A percentile compares a stretch with the other conserved stretches of the same genome.
These are phyloP conservation scores for Zaprionus lachaisei DNA, from an alignment of 1,140 invertebrate species.

Conservation along the genomic window DNA sequence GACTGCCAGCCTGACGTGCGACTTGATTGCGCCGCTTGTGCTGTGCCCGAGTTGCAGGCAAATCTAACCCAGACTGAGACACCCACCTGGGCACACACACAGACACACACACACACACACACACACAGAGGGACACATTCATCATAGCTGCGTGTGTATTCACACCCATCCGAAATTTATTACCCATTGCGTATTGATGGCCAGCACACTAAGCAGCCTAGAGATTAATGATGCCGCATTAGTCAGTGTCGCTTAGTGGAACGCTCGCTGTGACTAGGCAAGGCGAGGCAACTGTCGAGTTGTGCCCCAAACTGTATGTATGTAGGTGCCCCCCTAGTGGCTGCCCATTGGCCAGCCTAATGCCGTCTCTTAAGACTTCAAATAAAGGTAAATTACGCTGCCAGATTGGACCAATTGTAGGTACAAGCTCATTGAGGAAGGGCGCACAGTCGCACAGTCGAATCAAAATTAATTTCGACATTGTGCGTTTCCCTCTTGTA, in stretches of 20 bases:
- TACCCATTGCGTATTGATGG: slow-evolving; percentile 72
- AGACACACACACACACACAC: slow-evolving; percentile 28
- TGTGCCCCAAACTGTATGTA: too few relatives aligned
- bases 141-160: slow-evolving; percentile 40
- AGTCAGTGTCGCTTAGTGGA: slow-evolving; percentile 77
- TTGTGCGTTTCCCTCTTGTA: slow-evolving; percentile 58
- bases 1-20: slow-evolving; percentile 50
- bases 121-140: slow-evolving; percentile 38
- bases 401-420: slow-evolving; percentile 58
- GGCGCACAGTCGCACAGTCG: slow-evolving; percentile 18
- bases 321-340: slow-evolving; percentile 1
- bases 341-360: slow-evolving; percentile 21
- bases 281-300: not conserved
- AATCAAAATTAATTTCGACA: slow-evolving; percentile 79
- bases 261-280: slow-evolving; percentile 39
- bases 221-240: slow-evolving; percentile 76
- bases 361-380: slow-evolving; percentile 46
- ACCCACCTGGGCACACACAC: slow-evolving; percentile 50
- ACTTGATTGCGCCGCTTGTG: slow-evolving; percentile 66
- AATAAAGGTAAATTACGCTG: slow-evolving; percentile 72
- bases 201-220: slow-evolving; percentile 67
- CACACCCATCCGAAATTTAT: slow-evolving; percentile 16
- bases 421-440: slow-evolving; percentile 47
- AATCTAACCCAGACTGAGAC: slow-evolving; percentile 41
- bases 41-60: slow-evolving; percentile 39